A percentile compares a stretch with the other conserved stretches of the same genome.
Evolutionary conservation across 2,113 vertebrate genomes (phyloP).

Genomic region (Struthidea cinerea): DNA sequence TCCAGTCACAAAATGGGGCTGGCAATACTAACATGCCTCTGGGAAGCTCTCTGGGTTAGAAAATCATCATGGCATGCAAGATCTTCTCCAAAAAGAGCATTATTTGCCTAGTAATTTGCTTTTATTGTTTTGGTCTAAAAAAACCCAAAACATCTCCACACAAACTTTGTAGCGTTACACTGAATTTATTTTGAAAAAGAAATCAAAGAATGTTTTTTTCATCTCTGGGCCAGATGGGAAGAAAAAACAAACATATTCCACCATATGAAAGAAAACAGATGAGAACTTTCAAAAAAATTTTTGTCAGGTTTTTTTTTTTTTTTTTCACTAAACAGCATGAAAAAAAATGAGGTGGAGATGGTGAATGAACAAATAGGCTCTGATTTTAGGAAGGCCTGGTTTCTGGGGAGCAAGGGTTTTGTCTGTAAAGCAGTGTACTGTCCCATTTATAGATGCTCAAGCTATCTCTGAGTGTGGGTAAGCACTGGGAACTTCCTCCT

Average conservation of each 20-base stretch:
- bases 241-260: background rate
- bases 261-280: slow-evolving; percentile 28
- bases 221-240: slow-evolving; percentile 28
- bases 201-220: slow-evolving; percentile 37
- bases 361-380: background rate
- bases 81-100: background rate
- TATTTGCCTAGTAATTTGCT: background rate
- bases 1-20: background rate
- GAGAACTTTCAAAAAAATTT: background rate
- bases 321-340: background rate
- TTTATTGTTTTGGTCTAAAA: background rate
- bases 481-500: background rate
- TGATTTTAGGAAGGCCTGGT: background rate
- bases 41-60: background rate
- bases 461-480: background rate
- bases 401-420: background rate
- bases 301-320: background rate
- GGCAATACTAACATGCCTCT: background rate
- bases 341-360: background rate
- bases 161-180: background rate
- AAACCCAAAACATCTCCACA: background rate
- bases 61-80: background rate
- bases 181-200: slow-evolving; percentile 52
- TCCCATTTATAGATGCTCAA: background rate
- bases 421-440: background rate